Conservation (phyloP, 2,113 vertebrate species). For the Limanda limanda region DNA sequence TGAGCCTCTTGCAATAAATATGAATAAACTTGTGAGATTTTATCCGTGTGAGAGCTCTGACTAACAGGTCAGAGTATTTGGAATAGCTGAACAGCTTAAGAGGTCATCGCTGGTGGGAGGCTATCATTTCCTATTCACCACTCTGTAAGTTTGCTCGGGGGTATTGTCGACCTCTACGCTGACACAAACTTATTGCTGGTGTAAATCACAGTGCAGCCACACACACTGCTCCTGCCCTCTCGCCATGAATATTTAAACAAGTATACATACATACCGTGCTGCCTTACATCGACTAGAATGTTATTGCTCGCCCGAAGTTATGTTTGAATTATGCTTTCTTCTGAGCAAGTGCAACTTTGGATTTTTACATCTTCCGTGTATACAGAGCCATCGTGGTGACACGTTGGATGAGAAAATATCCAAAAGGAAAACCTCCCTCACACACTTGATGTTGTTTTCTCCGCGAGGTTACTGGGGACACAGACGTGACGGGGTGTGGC, state of each 20-base stretch:
- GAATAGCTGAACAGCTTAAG: conserved; percentile 44
- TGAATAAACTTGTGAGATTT: conserved; percentile 20
- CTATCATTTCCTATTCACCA: conserved; percentile 50
- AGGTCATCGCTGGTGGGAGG: conserved; percentile 59
- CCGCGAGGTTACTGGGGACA: conserved; percentile 49
- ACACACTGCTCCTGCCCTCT: conserved; percentile 40
- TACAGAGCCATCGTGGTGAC: neutral
- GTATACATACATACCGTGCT: conserved; percentile 46
- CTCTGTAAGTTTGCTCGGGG: conserved; percentile 54
- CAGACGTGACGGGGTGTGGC: conserved; percentile 52
- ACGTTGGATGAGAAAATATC: conserved; percentile 6
- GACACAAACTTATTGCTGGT: conserved; percentile 71
- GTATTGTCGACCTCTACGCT: conserved; percentile 53
- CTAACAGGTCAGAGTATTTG: conserved; percentile 33
- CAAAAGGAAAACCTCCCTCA: conserved; percentile 9
- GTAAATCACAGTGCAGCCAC: conserved; percentile 65
- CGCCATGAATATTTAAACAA: conserved; percentile 72
- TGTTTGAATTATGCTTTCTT: conserved; percentile 26
- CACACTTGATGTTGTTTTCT: conserved; percentile 19
- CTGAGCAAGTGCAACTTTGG: conserved; percentile 13
- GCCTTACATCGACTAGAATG: conserved; percentile 25
- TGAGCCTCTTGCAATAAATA: conserved; percentile 11
- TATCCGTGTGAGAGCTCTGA: conserved; percentile 14
- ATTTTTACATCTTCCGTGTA: neutral
- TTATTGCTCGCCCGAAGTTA: conserved; percentile 37